These are phyloP conservation scores for Poicephalus gulielmi DNA, from an alignment of 2,113 vertebrate genomes.

Conservation along the genomic window DNA sequence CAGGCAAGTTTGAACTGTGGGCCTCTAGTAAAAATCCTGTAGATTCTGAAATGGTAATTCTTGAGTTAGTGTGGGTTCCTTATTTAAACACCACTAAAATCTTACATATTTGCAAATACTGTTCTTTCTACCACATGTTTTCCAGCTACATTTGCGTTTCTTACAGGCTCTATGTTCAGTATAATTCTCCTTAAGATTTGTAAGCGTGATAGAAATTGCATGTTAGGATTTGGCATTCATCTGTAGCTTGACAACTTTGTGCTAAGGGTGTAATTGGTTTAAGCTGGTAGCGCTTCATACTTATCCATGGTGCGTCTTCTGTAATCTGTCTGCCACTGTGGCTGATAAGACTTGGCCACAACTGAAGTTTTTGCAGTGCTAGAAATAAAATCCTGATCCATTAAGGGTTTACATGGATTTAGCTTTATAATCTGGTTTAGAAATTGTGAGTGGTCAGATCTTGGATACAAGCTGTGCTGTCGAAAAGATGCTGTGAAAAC, in stretches of 20 bases:
- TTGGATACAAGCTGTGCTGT: conserved; percentile 76
- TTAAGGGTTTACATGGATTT: conserved; percentile 85
- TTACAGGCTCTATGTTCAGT: neutral
- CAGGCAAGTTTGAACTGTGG: neutral
- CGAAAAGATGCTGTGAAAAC: neutral
- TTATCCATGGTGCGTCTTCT: conserved; percentile 68
- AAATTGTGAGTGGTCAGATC: conserved; percentile 83
- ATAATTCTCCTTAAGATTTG: conserved; percentile 1
- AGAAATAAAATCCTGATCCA: conserved; percentile 85
- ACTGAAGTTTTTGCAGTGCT: conserved; percentile 73
- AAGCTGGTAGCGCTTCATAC: conserved; percentile 61
- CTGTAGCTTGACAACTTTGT: conserved; percentile 66
- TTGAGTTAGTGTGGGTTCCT: neutral
- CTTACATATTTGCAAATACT: neutral
- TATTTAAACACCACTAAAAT: neutral
- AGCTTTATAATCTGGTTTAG: conserved; percentile 88
- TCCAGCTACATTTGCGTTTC: neutral
- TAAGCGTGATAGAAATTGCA: neutral
- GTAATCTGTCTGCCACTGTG: conserved; percentile 77
- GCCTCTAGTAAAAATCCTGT: neutral
- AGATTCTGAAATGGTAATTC: neutral
- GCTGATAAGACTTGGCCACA: conserved; percentile 77
- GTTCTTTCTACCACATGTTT: neutral
- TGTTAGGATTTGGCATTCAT: conserved; percentile 62
- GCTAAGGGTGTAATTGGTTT: conserved; percentile 79